phyloP scores from a whole-genome alignment of 2,113 vertebrate genomes.

The Psettodes erumei region DNA sequence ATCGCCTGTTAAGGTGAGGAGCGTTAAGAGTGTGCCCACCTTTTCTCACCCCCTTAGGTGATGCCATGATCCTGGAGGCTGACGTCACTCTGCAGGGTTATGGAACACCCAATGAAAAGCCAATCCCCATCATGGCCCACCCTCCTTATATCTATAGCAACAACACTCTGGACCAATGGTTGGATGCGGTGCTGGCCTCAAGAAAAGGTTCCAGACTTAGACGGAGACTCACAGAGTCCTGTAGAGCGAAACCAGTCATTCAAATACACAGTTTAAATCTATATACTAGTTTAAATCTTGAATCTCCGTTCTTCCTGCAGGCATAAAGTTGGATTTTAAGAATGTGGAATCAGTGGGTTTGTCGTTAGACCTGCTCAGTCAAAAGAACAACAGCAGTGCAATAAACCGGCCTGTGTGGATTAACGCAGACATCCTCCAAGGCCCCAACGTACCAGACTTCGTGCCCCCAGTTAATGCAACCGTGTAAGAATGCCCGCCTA shows the following conservation, averaged over 20 bases:
- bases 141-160: slow-evolving; percentile 85
- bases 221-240: not conserved
- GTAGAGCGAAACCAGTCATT: not conserved
- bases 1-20: not conserved
- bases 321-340: slow-evolving; percentile 88
- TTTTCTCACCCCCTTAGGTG: slow-evolving; percentile 66
- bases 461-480: slow-evolving; percentile 79
- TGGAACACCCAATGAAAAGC: slow-evolving; percentile 78
- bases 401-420: slow-evolving; percentile 83
- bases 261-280: too few species aligned
- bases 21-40: not conserved
- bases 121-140: slow-evolving; percentile 88
- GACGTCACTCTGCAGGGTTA: slow-evolving; percentile 85
- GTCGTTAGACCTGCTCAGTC: slow-evolving; percentile 76
- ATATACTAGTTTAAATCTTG: too few species aligned
- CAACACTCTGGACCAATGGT: slow-evolving; percentile 86
- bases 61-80: slow-evolving; percentile 85
- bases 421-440: slow-evolving; percentile 83
- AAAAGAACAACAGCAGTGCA: slow-evolving; percentile 57
- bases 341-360: slow-evolving; percentile 77
- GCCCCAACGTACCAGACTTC: slow-evolving; percentile 84
- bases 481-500: slow-evolving; percentile 18
- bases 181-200: slow-evolving; percentile 83
- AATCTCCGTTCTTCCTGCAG: slow-evolving; percentile 54
- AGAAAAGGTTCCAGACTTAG: slow-evolving; percentile 78